Conservation (phyloP, 2,888 invertebrate species). For the Ichneumoninae sp. region DNA sequence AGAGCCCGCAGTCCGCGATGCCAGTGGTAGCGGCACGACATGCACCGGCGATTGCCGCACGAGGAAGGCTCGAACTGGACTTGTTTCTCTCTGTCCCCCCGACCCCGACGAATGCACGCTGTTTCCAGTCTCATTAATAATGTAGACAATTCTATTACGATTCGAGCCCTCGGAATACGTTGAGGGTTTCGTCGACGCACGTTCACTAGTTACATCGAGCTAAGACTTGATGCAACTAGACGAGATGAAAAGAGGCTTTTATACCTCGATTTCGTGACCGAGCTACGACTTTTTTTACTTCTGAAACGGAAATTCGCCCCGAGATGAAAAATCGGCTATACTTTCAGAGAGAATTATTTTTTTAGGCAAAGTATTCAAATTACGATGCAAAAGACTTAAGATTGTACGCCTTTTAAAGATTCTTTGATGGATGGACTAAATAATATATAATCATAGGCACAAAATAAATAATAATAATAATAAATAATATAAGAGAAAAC, state of each 20-base stretch:
- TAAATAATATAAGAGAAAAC: conserved; percentile 5
- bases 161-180: conserved; percentile 60
- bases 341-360: not conserved
- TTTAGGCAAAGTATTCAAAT: not conserved
- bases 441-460: too few species aligned
- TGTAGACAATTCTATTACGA: conserved; percentile 79
- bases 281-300: not conserved
- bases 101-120: conserved; percentile 52
- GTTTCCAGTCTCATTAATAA: conserved; percentile 75
- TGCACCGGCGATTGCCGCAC: conserved; percentile 38
- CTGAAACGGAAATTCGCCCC: not conserved
- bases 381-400: not conserved
- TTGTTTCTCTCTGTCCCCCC: conserved; percentile 17
- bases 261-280: not conserved
- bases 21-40: conserved; percentile 46
- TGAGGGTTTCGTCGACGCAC: conserved; percentile 45
- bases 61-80: conserved; percentile 19
- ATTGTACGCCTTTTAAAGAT: not conserved
- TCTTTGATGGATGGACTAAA: too few species aligned
- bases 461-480: not conserved
- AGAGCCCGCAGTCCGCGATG: conserved; percentile 16
- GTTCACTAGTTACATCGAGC: conserved; percentile 25
- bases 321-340: not conserved
- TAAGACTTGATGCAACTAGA: not conserved
- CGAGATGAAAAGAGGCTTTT: not conserved